phyloP scores from a whole-genome alignment of 2,888 invertebrate species.

The Ceriagrion tenellum region DNA sequence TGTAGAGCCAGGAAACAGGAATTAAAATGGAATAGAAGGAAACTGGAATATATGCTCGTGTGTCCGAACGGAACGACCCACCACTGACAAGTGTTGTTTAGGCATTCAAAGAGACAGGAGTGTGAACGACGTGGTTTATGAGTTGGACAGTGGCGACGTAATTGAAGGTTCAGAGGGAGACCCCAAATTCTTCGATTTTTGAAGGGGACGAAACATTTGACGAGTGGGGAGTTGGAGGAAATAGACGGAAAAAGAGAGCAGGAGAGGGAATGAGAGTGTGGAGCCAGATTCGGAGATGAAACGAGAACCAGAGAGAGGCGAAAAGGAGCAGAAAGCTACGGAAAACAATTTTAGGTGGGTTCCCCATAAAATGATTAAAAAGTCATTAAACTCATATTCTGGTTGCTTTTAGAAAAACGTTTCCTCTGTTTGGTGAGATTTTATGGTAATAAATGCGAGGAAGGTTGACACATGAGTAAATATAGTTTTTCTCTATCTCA shows the following conservation, averaged over 20 bases:
- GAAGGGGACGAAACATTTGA: not conserved
- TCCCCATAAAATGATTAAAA: too few species aligned
- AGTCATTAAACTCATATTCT: too few species aligned
- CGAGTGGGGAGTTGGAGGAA: conserved; percentile 74
- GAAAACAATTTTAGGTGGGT: not conserved
- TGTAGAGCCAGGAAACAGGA: too few species aligned
- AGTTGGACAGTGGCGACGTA: not conserved
- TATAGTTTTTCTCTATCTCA: too few species aligned
- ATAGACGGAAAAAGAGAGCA: conserved; percentile 68
- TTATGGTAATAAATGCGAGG: too few species aligned
- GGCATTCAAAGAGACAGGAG: not conserved
- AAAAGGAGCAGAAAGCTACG: not conserved
- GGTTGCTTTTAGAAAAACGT: too few species aligned
- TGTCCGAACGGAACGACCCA: not conserved
- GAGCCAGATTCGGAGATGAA: not conserved
- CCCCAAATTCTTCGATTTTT: not conserved
- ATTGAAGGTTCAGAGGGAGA: not conserved
- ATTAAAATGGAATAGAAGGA: not conserved
- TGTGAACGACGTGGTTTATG: conserved; percentile 5
- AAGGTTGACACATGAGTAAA: too few species aligned
- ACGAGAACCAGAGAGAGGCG: not conserved
- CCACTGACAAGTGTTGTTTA: not conserved
- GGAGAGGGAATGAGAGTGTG: conserved; percentile 76
- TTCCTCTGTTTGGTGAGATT: too few species aligned
- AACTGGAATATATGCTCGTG: not conserved